phyloP scores from a whole-genome alignment of 2,797 vertebrate genomes.

The Melanotaenia parkinsoni region DNA sequence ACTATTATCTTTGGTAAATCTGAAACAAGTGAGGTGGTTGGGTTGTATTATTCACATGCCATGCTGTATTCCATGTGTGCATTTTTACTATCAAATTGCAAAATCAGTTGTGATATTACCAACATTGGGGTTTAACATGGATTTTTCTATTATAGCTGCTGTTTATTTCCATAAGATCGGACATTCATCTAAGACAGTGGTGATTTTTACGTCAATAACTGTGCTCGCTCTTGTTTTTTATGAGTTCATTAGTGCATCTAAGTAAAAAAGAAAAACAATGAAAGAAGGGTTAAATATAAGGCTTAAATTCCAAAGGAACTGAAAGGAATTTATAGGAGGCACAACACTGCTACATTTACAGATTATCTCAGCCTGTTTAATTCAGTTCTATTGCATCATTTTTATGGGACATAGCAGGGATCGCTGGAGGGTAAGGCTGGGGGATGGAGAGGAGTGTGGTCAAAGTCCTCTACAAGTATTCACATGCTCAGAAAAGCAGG shows the following conservation, averaged over 20 bases:
- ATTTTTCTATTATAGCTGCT: not conserved
- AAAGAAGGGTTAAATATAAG: conserved; percentile 34
- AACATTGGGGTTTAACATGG: not conserved
- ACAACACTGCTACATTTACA: conserved; percentile 59
- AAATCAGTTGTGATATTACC: not conserved
- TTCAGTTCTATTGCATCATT: conserved; percentile 71
- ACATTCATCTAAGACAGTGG: not conserved
- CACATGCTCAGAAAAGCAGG: conserved; percentile 71
- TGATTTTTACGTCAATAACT: not conserved
- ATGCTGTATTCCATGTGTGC: not conserved
- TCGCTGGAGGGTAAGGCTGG: conserved; percentile 65
- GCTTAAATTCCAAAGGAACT: conserved; percentile 13
- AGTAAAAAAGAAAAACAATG: conserved; percentile 15
- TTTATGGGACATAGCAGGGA: conserved; percentile 69
- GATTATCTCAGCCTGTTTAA: conserved; percentile 71
- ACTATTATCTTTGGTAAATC: not conserved
- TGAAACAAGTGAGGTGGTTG: not conserved
- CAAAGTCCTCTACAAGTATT: conserved; percentile 69
- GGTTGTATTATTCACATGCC: not conserved
- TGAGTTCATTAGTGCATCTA: not conserved
- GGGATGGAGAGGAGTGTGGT: conserved; percentile 62
- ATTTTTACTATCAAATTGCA: not conserved
- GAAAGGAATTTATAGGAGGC: conserved; percentile 64
- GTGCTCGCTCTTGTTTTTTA: not conserved
- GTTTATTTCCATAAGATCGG: not conserved